phyloP scores from a whole-genome alignment of 1,140 invertebrate genomes.

The Venturia canescens region DNA sequence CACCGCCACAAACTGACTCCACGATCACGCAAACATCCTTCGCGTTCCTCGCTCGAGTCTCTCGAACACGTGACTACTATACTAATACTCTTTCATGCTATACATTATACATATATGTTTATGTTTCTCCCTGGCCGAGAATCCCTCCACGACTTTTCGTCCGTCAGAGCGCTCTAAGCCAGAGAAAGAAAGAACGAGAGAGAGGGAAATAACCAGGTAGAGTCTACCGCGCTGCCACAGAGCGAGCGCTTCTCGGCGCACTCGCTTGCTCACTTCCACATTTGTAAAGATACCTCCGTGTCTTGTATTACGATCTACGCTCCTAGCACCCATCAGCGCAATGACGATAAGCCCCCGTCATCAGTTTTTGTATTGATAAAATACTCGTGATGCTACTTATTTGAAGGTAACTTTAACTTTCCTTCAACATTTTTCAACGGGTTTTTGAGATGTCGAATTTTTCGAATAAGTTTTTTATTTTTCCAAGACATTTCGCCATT shows the following conservation, averaged over 20 bases:
- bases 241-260: conserved; percentile 57
- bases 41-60: conserved; percentile 57
- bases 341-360: conserved; percentile 2
- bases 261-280: conserved; percentile 2
- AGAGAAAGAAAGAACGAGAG: conserved; percentile 37
- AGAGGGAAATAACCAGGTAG: conserved; percentile 36
- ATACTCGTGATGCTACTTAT: too few relatives aligned
- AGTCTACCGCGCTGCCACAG: conserved; percentile 37
- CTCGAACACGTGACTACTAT: conserved; percentile 71
- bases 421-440: too few relatives aligned
- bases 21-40: conserved; percentile 72
- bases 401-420: too few relatives aligned
- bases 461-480: too few relatives aligned
- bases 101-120: neutral
- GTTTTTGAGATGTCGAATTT: too few relatives aligned
- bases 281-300: neutral
- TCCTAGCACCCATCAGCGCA: neutral
- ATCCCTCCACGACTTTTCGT: conserved; percentile 2
- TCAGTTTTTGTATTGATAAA: neutral
- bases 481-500: too few relatives aligned
- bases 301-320: conserved; percentile 32
- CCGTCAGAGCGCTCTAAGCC: conserved; percentile 3
- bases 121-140: neutral
- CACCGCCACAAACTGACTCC: conserved; percentile 69
- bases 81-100: conserved; percentile 16